Percentiles rank a stretch among this genome's conserved stretches.
Conservation (phyloP, 1,140 invertebrate genomes). For the Penaeus indicus region DNA sequence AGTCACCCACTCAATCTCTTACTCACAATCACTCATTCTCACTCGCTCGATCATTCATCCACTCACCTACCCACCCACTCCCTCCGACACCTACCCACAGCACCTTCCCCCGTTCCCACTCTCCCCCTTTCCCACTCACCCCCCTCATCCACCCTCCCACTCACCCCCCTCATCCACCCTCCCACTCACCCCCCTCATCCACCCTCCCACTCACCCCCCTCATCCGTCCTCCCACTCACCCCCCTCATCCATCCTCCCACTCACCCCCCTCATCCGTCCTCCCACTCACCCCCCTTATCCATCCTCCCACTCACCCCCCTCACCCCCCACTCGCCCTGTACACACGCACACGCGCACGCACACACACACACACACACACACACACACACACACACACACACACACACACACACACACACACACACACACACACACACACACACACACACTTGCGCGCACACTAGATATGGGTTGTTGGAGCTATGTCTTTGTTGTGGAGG, state of each 20-base stretch:
- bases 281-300: no score
- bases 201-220: no score
- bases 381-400: conserved; percentile 23
- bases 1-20: background rate
- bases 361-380: conserved; percentile 3
- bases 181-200: background rate
- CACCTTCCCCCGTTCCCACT: no score
- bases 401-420: conserved; percentile 22
- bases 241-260: background rate
- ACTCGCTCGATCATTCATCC: background rate
- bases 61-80: background rate
- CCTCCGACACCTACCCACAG: background rate
- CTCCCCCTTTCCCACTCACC: no score
- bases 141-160: background rate
- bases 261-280: background rate
- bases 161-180: background rate
- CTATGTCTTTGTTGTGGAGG: no score
- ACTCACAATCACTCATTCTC: background rate
- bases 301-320: no score
- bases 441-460: background rate
- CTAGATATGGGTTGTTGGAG: no score
- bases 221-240: background rate
- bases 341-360: background rate
- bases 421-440: conserved; percentile 19
- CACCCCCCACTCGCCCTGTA: no score